Evolutionary conservation across 1,140 invertebrate species (phyloP), one percentile per base, ranked within the genome.

Genomic region (Drosophila asahinai): DNA sequence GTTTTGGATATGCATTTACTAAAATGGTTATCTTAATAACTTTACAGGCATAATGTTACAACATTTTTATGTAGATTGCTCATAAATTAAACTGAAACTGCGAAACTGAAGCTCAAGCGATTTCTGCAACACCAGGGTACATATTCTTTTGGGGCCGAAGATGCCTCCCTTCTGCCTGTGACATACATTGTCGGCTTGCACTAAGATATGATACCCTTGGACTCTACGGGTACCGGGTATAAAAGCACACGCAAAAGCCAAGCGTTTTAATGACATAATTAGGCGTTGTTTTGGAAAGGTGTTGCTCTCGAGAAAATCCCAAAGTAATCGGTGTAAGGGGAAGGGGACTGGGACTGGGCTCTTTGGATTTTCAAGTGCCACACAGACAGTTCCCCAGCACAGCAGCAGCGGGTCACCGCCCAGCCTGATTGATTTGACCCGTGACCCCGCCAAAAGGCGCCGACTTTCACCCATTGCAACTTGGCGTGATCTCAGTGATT

Each of bases 371-470:
- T 63, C 40, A 48, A 33, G 51, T 72, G 76, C 48, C 77, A 79
- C 54, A 58, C 36, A 52, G n/a, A 45, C 7, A 22, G 17, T 45
- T 51, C 17, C 45, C 27, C 15, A 40, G 22, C 22, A 48, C 33
- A 47, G 40, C 19, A 49, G 43, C 51, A 45, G 59, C 77, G 57
- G 81, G 80, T 83, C 58, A 47, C 81, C 81, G 81, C 81, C 81
- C 81, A 83, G 81, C 38, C 81, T 81, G 81, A 83, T 83, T 83
- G 81, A 83, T 83, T 83, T 83, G 81, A 84, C 81, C 81, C 81
- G 83, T 83, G 81, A 83, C 81, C 81, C 81, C 59, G 30, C 52
- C 45, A 47, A 38, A 72, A 48, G 65, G 51, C 64, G 36, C 49
- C 42, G 64, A 83, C 81, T 83, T 83, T 83, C 81, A 83, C 81